phyloP scores from a whole-genome alignment of 1,140 invertebrate genomes.

The Drosophila pseudoananassae region DNA sequence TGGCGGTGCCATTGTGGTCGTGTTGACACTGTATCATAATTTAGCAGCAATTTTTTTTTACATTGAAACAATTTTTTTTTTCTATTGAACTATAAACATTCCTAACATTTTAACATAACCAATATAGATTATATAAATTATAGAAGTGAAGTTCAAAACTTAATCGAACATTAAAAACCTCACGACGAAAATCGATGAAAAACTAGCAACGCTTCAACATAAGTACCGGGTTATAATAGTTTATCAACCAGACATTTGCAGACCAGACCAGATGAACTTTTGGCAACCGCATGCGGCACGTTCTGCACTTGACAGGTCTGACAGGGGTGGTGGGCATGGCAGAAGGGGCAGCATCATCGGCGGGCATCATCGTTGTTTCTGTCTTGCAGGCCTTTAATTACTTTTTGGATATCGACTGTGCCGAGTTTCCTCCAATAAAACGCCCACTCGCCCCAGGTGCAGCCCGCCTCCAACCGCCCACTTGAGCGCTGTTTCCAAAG shows the following conservation, averaged over 20 bases:
- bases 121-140: no score
- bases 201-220: no score
- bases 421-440: conserved; percentile 12
- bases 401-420: conserved; percentile 71
- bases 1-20: background rate
- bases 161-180: no score
- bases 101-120: no score
- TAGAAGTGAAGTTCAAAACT: no score
- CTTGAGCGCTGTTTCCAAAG: conserved; percentile 38
- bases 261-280: no score
- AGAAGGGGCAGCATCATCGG: conserved; percentile 50
- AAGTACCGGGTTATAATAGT: no score
- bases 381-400: conserved; percentile 69
- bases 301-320: conserved; percentile 72
- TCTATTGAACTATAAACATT: no score
- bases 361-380: conserved; percentile 19
- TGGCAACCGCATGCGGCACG: conserved; percentile 63
- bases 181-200: no score
- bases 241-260: no score
- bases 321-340: conserved; percentile 9
- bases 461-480: conserved; percentile 20
- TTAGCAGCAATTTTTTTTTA: no score
- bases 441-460: conserved; percentile 43
- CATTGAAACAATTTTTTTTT: no score
- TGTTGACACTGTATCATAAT: background rate